Evolutionary conservation across 2,888 invertebrate genomes (phyloP), one percentile per base, ranked within the genome.

Genomic region (Catocala sponsa): DNA sequence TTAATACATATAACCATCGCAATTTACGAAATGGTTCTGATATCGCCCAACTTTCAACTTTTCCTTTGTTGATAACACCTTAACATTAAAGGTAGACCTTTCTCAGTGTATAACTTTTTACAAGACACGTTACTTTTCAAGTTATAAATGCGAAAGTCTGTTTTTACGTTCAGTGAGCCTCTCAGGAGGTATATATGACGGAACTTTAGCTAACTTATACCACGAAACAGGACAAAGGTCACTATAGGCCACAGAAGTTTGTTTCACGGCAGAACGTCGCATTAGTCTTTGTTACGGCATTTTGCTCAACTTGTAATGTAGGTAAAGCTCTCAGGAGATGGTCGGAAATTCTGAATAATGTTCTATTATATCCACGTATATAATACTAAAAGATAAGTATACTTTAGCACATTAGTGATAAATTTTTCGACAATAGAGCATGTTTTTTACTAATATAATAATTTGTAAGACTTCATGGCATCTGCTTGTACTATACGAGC

Each of bases 81-180:
- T 15, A 53, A 53, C 43, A 43, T 43, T 53, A 32, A 53, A 32
- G 25, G 32, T 25, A 43, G 4, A 10, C 42, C 32, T 50, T 35
- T 41, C 47, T 35, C 35, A 33, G n/a, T 41, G 12, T 50, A 43
- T n/a, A 55, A 61, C 42, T 51, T 63, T 72, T 59, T 32, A 55
- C 56, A 65, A 56, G 55, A 60, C 51, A 50, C 10, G 54, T 55
- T 48, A 70, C 61, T 55, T 46, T 38, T 43, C 41, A 72, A 71
- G 51, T 55, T 70, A 12, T 46, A 59, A 65, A 61, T 59, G 54
- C 42, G 25, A 64, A 61, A 59, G 51, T 46, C 74, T 55, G 44
- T 47, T 69, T 63, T 44, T 67, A 63, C 52, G 58, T 55, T 65
- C 58, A 47, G 48, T 57, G 43, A 59, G 59, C 59, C 71, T 58